Evolutionary conservation across 2,113 vertebrate genomes (phyloP).

Genomic region (Pelobates fuscus): DNA sequence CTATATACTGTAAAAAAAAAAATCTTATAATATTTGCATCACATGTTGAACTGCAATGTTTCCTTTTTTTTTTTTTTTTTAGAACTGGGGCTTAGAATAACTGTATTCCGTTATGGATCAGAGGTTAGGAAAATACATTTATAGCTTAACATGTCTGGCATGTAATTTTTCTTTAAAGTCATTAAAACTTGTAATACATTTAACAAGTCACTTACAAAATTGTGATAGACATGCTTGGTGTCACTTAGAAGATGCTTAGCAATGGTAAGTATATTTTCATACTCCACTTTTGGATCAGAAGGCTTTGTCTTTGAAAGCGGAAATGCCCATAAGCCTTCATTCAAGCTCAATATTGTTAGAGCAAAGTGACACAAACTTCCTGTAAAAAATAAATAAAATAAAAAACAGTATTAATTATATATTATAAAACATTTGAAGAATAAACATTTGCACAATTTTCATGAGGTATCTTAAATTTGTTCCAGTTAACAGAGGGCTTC

Average conservation of each 20-base stretch:
- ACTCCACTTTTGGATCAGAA: constrained; percentile 44
- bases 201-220: constrained; percentile 56
- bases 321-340: constrained; percentile 19
- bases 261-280: constrained; percentile 47
- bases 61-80: too few relatives aligned
- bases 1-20: too few relatives aligned
- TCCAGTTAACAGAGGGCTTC: background rate
- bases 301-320: constrained; percentile 32
- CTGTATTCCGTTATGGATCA: too few relatives aligned
- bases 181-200: too few relatives aligned
- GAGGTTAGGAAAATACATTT: too few relatives aligned
- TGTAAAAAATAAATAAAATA: constrained; percentile 3
- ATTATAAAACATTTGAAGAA: background rate
- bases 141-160: too few relatives aligned
- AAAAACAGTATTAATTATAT: background rate
- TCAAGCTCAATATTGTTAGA: constrained; percentile 36
- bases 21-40: too few relatives aligned
- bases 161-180: too few relatives aligned
- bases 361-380: constrained; percentile 29
- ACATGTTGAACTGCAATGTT: too few relatives aligned
- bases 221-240: constrained; percentile 49
- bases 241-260: constrained; percentile 53
- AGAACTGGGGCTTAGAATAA: too few relatives aligned
- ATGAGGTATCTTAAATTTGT: background rate
- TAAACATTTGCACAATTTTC: background rate